phyloP scores from a whole-genome alignment of 1,140 invertebrate genomes.

The Pomphorhynchus laevis region DNA sequence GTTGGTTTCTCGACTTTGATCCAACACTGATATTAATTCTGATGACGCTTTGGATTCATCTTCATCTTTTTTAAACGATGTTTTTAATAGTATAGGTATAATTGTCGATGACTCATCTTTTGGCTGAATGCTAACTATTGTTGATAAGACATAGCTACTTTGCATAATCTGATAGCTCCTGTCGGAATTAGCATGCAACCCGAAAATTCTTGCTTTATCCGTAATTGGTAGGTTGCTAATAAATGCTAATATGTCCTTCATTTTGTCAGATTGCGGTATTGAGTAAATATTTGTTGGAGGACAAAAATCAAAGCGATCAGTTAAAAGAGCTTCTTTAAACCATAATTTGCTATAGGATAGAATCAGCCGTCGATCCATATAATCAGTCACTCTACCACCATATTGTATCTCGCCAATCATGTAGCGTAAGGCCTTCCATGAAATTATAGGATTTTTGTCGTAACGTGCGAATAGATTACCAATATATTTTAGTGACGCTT shows the following conservation, averaged over 20 bases:
- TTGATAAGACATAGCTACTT: neutral
- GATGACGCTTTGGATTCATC: too few species aligned
- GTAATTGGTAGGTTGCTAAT: constrained; percentile 44
- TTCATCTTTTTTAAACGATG: too few species aligned
- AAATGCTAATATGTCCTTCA: too few species aligned
- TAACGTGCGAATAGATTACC: constrained; percentile 87
- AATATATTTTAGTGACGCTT: constrained; percentile 64
- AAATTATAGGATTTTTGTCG: constrained; percentile 44
- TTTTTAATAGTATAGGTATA: too few species aligned
- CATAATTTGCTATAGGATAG: constrained; percentile 33
- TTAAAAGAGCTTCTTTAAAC: too few species aligned
- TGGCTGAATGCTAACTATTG: neutral
- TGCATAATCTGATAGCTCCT: constrained; percentile 55
- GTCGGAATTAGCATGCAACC: constrained; percentile 62
- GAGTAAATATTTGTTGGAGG: too few species aligned
- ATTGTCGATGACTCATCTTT: neutral
- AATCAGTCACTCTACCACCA: constrained; percentile 68
- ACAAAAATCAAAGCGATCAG: too few species aligned
- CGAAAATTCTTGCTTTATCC: constrained; percentile 73
- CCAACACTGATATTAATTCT: too few species aligned
- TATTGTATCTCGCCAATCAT: constrained; percentile 68
- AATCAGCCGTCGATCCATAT: constrained; percentile 56
- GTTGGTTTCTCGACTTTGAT: constrained; percentile 45
- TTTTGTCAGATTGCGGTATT: too few species aligned
- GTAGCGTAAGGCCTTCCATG: constrained; percentile 19